Evolutionary conservation across 2,888 invertebrate species (phyloP).

Genomic region (Onchidella celtica): DNA sequence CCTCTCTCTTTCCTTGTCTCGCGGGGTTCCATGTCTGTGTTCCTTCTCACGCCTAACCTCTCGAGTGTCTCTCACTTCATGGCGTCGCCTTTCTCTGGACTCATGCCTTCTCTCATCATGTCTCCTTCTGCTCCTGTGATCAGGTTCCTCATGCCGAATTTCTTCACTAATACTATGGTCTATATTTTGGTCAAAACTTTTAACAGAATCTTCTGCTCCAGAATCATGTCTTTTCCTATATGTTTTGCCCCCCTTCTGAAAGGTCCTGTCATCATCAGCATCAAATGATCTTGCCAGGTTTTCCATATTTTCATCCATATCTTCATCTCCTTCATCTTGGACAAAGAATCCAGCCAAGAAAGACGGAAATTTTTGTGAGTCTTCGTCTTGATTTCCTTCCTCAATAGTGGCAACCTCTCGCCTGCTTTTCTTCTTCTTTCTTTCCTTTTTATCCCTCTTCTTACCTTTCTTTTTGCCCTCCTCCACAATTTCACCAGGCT

Average conservation of each 20-base stretch:
- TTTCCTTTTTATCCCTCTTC: conserved; percentile 38
- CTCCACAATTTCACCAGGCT: conserved; percentile 48
- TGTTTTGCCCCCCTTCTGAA: conserved; percentile 16
- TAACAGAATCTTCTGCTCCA: conserved; percentile 34
- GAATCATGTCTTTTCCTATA: conserved; percentile 34
- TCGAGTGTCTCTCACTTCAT: conserved; percentile 60
- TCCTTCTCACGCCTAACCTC: conserved; percentile 63
- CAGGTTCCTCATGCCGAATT: conserved; percentile 5
- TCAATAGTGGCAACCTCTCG: conserved; percentile 46
- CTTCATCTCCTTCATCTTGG: conserved; percentile 55
- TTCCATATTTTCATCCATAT: conserved; percentile 21
- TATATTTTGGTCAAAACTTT: conserved; percentile 18
- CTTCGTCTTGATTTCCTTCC: conserved; percentile 52
- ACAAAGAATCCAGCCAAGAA: conserved; percentile 48
- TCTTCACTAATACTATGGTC: background rate
- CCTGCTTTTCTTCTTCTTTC: conserved; percentile 43
- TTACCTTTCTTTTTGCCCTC: conserved; percentile 27
- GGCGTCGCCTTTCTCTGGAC: conserved; percentile 29
- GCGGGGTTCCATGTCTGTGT: conserved; percentile 58
- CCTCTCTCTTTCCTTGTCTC: conserved; percentile 67
- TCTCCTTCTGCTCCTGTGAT: conserved; percentile 42
- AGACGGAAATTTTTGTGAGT: conserved; percentile 47
- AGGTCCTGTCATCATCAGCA: background rate
- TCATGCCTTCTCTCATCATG: conserved; percentile 44
- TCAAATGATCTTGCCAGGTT: conserved; percentile 1